These are phyloP conservation scores for Lithosia quadra DNA, from an alignment of 2,888 invertebrate species.

Conservation along the genomic window DNA sequence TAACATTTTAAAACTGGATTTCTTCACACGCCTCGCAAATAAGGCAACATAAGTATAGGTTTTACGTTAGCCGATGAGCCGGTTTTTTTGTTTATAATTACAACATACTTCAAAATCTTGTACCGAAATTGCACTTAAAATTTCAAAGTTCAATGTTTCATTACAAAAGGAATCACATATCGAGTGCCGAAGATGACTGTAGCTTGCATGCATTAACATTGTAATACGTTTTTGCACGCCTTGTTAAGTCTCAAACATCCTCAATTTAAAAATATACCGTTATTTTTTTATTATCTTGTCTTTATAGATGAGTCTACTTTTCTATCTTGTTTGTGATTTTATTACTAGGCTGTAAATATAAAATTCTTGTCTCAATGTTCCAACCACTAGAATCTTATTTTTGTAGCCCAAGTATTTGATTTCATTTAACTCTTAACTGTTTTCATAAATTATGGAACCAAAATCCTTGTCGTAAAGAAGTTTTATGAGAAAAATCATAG, in stretches of 20 bases:
- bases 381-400: not conserved
- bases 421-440: not conserved
- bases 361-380: not conserved
- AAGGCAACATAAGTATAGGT: slow-evolving; percentile 29
- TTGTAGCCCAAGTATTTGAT: not conserved
- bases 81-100: slow-evolving; percentile 24
- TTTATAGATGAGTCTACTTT: slow-evolving; percentile 28
- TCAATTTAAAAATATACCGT: slow-evolving; percentile 32
- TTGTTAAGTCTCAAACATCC: slow-evolving; percentile 22
- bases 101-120: slow-evolving; percentile 25
- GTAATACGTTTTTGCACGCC: slow-evolving; percentile 24
- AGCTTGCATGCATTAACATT: slow-evolving; percentile 19
- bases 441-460: not conserved
- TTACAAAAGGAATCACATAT: slow-evolving; percentile 11
- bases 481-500: slow-evolving; percentile 27
- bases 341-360: slow-evolving; percentile 17
- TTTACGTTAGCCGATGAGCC: slow-evolving; percentile 10
- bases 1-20: slow-evolving; percentile 19
- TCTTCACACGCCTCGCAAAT: slow-evolving; percentile 11
- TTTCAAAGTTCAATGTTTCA: slow-evolving; percentile 42
- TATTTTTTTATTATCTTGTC: slow-evolving; percentile 37
- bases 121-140: slow-evolving; percentile 21
- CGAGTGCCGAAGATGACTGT: slow-evolving; percentile 11
- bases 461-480: not conserved
- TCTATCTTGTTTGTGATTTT: slow-evolving; percentile 28